Evolutionary conservation across 2,113 vertebrate species (phyloP), one percentile per base, ranked within the genome.

Genomic region (Chloebia gouldiae): DNA sequence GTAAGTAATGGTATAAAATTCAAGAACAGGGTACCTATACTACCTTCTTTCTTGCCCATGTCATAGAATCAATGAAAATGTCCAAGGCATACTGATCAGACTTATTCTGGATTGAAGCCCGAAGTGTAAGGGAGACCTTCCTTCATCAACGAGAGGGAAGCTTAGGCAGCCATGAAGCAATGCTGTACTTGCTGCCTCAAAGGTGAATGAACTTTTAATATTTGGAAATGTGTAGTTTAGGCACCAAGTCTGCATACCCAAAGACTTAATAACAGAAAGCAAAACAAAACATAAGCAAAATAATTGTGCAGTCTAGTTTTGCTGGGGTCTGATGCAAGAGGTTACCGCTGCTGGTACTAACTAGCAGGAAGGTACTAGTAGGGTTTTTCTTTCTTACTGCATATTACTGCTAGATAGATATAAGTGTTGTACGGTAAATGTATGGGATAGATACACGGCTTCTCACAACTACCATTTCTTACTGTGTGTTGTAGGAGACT

Each of bases 1-100:
- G 99, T 99, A 95, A 97, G 98, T 90, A 8, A 8, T 5, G 6
- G 10, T 59, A 27, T n/a, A 61, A 71, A 79, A 60, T 56, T 47
- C 15, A 27, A 45, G 60, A 71, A 15, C 16, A 20, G 18, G 6
- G 10, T 39, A 27, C 7, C 9, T 60, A 0, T 49, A 25, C 42
- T 71, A 13, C 30, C 13, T 39, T 63, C 6, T 49, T 63, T 82
- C 40, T 70, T 56, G 21, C 28, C 66, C 31, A 15, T 75, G 15
- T 49, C 19, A 4, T 27, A 73, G 35, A 80, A 25, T 50, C 13
- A 6, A 3, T 87, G 49, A 68, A 61, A 75, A 57, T 35, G 14
- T 57, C n/a, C 6, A 35, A 59, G 51, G 49, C 5, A 13, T 80
- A 80, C 28, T 65, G 45, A 21, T 85, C 13, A 28, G 42, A 17